A percentile compares a stretch with the other conserved stretches of the same genome.
Conservation (phyloP, 2,113 vertebrate species). For the Lophura nycthemera region DNA sequence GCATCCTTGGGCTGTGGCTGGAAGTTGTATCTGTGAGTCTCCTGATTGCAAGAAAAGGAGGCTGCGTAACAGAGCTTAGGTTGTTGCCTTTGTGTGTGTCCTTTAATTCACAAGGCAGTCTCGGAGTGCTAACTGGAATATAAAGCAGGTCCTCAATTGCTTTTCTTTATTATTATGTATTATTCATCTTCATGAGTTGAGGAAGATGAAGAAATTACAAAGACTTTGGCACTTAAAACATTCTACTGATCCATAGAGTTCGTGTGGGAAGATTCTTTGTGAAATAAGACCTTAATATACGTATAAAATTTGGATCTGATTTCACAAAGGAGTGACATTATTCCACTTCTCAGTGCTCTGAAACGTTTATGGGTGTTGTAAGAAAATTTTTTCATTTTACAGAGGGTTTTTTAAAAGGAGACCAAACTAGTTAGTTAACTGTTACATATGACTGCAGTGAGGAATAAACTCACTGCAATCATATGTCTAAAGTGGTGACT, state of each 20-base stretch:
- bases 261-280: neutral
- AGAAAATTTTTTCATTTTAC: neutral
- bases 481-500: neutral
- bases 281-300: neutral
- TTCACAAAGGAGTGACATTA: neutral
- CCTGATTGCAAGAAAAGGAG: neutral
- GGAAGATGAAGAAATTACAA: neutral
- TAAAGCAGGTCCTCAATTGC: neutral
- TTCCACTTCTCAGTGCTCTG: accelerated
- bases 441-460: neutral
- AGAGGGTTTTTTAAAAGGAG: neutral
- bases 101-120: neutral
- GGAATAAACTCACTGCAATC: neutral
- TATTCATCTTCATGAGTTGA: neutral
- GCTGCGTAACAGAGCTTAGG: neutral
- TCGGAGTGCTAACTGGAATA: neutral
- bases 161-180: neutral
- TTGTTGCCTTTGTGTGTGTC: neutral
- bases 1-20: accelerated
- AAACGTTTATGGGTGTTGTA: neutral
- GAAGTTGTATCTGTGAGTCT: neutral
- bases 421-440: neutral
- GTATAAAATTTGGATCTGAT: neutral
- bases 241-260: neutral
- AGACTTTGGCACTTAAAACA: neutral